Evolutionary conservation across 2,888 invertebrate species (phyloP).

Genomic region (Rapana venosa): DNA sequence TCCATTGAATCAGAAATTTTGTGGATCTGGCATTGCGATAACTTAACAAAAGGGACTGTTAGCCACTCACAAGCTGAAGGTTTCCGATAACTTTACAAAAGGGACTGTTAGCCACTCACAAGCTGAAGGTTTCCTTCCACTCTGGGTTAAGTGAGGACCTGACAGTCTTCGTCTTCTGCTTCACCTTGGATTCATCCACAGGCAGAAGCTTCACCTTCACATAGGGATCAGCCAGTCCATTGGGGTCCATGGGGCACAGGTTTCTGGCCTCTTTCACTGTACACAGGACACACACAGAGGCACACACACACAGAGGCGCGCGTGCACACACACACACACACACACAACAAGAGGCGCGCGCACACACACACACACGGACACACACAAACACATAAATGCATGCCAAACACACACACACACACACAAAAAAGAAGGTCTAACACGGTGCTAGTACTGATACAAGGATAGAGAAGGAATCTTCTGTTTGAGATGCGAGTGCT

Average conservation of each 20-base stretch:
- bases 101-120: slow-evolving; percentile 83
- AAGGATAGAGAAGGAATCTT: too few species aligned
- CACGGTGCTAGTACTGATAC: too few species aligned
- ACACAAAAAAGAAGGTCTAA: too few species aligned
- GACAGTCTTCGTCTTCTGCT: slow-evolving; percentile 98
- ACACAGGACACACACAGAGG: too few species aligned
- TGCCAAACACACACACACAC: too few species aligned
- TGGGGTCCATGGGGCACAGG: slow-evolving; percentile 99
- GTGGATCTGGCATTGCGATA: too few species aligned
- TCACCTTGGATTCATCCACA: slow-evolving; percentile 73
- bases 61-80: slow-evolving; percentile 89
- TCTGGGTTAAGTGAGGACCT: slow-evolving; percentile 95
- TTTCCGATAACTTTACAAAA: too few species aligned
- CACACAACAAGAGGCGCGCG: too few species aligned
- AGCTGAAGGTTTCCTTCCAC: slow-evolving; percentile 96
- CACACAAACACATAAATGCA: too few species aligned
- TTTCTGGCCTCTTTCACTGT: slow-evolving; percentile 96
- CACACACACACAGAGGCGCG: background rate
- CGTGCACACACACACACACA: background rate
- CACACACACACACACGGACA: background rate
- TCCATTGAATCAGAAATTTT: too few species aligned
- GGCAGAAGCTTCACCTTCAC: slow-evolving; percentile 99
- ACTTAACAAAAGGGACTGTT: too few species aligned
- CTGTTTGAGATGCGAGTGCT: too few species aligned
- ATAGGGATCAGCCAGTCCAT: slow-evolving; percentile 99